Base-by-base conservation (phyloP, 2,113 vertebrate genomes). In the Himantopus leucocephalus region DNA sequence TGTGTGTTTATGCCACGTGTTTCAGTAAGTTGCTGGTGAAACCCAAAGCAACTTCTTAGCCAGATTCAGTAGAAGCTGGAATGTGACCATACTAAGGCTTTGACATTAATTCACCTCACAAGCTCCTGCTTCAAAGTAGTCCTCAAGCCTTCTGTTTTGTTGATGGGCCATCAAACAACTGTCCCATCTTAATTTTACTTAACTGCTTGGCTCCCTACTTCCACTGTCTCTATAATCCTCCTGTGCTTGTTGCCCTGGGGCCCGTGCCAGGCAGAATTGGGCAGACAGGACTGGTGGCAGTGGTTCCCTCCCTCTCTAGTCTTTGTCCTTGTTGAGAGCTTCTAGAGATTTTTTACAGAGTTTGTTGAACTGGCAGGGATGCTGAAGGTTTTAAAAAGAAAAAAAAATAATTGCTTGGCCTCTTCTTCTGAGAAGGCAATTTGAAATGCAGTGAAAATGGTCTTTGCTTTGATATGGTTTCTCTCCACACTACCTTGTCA, bases 381-480 rank as follows among this genome's bases (percentile, higher is more conserved):
- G 23, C 9, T 4, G 8, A 17, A 45, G 13, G 34, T 48, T 91
- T 76, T 50, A 22, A 73, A 88, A 79, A 79, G 4, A 23, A 53
- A 50, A 92, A n/a, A 47, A n/a, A 47, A 83, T 72, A 20, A 20
- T 8, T 23, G 14, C 34, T 82, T 52, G 37, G 5, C n/a, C 24
- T 70, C 29, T 52, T 66, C 47, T 87, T 77, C 41, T 82, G 62
- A 79, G 81, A 64, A 70, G n/a, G 68, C 30, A 80, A 62, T 92
- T 63, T 53, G 55, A 84, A 59, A 43, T 2, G 17, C 9, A 11
- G 10, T 71, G 53, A 50, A 86, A 86, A 5, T 67, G 50, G 23
- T 84, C 56, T 91, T 85, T 91, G 73, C 87, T 89, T 74, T 41
- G 34, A 37, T 85, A 92, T 30, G 35, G 47, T 71, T 95, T 95